A percentile compares a stretch with the other conserved stretches of the same genome.
Conservation (phyloP, 2,888 invertebrate genomes). For the Cosmopolites sordidus region DNA sequence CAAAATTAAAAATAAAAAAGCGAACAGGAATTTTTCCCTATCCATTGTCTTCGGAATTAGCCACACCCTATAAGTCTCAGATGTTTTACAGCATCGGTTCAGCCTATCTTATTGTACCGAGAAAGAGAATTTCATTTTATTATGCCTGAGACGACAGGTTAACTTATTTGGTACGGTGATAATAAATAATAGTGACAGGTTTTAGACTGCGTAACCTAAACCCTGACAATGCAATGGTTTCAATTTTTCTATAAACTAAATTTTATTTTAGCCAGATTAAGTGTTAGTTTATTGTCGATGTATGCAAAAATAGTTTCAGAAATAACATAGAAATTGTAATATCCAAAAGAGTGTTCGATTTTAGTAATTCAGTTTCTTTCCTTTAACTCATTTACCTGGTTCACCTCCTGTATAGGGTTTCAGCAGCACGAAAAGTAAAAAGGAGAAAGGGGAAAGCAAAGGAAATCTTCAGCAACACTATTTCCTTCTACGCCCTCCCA, state of each 20-base stretch:
- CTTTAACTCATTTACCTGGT: too few species aligned
- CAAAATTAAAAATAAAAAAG: background rate
- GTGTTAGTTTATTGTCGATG: too few species aligned
- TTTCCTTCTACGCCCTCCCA: too few species aligned
- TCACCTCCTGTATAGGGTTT: too few species aligned
- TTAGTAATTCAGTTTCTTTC: too few species aligned
- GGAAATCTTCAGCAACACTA: too few species aligned
- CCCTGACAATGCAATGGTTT: constrained; percentile 11
- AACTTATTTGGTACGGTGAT: constrained; percentile 20
- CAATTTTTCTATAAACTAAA: background rate
- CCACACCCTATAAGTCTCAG: constrained; percentile 23
- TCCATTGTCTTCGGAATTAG: constrained; percentile 7
- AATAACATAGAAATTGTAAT: too few species aligned
- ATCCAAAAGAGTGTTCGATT: too few species aligned
- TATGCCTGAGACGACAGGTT: constrained; percentile 21
- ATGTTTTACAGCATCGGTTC: constrained; percentile 25
- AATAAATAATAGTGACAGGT: constrained; percentile 26
- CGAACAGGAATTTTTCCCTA: background rate
- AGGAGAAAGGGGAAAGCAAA: too few species aligned
- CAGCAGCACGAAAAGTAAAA: too few species aligned
- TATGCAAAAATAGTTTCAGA: too few species aligned
- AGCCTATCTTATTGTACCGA: constrained; percentile 22
- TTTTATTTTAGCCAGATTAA: too few species aligned
- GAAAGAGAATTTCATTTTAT: constrained; percentile 24
- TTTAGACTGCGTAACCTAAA: constrained; percentile 14